Evolutionary conservation across 2,113 vertebrate species (phyloP).

Genomic region (Embiotoca jacksoni): DNA sequence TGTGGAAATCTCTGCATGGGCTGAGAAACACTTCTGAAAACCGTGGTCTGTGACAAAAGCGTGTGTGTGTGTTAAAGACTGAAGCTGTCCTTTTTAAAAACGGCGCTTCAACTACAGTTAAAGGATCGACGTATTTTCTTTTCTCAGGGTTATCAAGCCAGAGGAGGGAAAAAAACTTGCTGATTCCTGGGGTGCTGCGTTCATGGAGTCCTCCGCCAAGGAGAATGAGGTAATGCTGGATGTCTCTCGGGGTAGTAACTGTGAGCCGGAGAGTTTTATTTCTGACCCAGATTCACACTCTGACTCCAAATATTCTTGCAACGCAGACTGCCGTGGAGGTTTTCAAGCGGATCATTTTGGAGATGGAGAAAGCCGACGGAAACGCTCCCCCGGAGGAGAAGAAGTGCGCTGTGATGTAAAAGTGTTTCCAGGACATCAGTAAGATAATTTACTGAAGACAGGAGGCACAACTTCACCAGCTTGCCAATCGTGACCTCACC

Average conservation of each 20-base stretch:
- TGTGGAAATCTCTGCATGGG: too few relatives aligned
- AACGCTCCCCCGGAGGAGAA: constrained; percentile 83
- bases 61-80: too few relatives aligned
- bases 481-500: constrained; percentile 70
- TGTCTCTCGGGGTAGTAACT: not conserved
- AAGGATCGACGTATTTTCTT: not conserved
- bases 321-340: constrained; percentile 87
- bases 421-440: constrained; percentile 64
- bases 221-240: constrained; percentile 87
- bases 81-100: too few relatives aligned
- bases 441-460: constrained; percentile 75
- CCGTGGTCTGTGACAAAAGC: too few relatives aligned
- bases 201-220: constrained; percentile 90
- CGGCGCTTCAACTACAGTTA: too few relatives aligned
- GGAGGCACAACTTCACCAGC: constrained; percentile 80
- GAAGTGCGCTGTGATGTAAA: constrained; percentile 85
- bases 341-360: constrained; percentile 88
- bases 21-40: too few relatives aligned
- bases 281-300: constrained; percentile 16
- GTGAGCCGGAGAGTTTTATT: not conserved
- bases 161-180: constrained; percentile 90
- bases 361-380: constrained; percentile 88
- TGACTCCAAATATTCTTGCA: constrained; percentile 15
- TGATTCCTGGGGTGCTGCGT: constrained; percentile 87
- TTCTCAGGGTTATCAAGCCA: constrained; percentile 82